Base-by-base conservation (phyloP, 2,797 vertebrate genomes). In the Enteromius viviparus region DNA sequence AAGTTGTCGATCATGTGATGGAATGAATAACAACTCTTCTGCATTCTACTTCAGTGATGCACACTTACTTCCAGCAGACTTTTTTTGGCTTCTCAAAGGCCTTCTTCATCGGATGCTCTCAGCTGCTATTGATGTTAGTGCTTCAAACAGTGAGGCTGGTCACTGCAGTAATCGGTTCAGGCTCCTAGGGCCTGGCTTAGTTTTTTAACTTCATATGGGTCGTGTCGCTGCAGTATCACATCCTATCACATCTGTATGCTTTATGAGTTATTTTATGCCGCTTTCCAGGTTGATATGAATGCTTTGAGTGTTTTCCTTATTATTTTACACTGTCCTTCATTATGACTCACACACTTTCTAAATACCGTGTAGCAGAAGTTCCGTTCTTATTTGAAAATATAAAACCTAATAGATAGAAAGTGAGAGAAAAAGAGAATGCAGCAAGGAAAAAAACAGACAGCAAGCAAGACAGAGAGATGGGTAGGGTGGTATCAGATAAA, bases 341-440 rank as follows among this genome's bases (percentile, higher is more conserved):
- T 78, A 70, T 40, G 37, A 75, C 42, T 55, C 4, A 40, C 32
- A 12, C 14, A 0, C 21, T 37, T 29, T 34, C 45, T 51, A n/a
- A 53, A 23, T 5, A 68, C 23, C 1, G 4, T 1, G 7, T 80
- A 66, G 75, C 72, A 86, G 74, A 81, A 85, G 68, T 83, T 87
- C 76, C 6, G 8, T 62, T 85, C 62, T 83, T 86, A 80, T 84
- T 84, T 84, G 55, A 87, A 76, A 77, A 80, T 84, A 85, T 82
- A 60, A 78, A 83, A 70, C 14, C 53, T 62, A 60, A 75, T 68
- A 75, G 17, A 21, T 45, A 42, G 21, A 37, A 40, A 79, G 34
- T 66, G 47, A 78, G 75, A 88, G 89, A 88, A 81, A 85, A 89
- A 85, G 82, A 71, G 83, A 87, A 88, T 66, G 29, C 32, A 76